phyloP scores from a whole-genome alignment of 2,888 invertebrate genomes.

The Ferrisia virgata region DNA sequence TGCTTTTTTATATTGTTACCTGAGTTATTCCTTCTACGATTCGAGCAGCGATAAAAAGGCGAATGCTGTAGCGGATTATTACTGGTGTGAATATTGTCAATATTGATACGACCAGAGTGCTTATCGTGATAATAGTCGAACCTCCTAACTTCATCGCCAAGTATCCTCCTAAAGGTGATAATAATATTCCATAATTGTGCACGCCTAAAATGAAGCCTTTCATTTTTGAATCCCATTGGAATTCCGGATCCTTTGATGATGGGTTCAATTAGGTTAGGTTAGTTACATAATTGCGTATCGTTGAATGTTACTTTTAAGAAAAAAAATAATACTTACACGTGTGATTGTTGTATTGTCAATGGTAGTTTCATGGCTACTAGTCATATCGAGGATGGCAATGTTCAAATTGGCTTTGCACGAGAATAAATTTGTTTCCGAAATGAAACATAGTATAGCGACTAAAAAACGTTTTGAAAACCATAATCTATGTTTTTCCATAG shows the following conservation, averaged over 20 bases:
- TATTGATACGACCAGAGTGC: constrained; percentile 73
- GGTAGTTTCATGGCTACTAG: background rate
- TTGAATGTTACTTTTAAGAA: too few relatives aligned
- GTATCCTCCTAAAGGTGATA: constrained; percentile 82
- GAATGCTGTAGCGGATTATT: background rate
- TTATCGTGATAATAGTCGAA: constrained; percentile 70
- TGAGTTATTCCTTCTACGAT: background rate
- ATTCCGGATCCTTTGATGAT: constrained; percentile 63
- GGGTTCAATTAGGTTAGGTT: too few relatives aligned
- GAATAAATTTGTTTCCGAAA: background rate
- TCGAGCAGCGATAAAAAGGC: background rate
- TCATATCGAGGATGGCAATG: background rate
- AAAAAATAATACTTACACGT: background rate
- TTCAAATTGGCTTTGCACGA: background rate
- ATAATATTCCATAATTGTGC: constrained; percentile 84
- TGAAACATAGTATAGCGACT: background rate
- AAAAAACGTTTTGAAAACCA: background rate
- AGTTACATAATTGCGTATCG: too few relatives aligned
- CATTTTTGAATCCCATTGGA: constrained; percentile 74
- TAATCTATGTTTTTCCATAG: background rate
- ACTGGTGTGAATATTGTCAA: constrained; percentile 78
- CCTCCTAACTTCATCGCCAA: constrained; percentile 81
- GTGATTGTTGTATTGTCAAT: background rate
- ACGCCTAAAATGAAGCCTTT: constrained; percentile 78
- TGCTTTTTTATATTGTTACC: background rate